These are phyloP conservation scores for Galeopterus variegatus DNA, from an alignment of 2,113 vertebrate species.

Conservation along the genomic window DNA sequence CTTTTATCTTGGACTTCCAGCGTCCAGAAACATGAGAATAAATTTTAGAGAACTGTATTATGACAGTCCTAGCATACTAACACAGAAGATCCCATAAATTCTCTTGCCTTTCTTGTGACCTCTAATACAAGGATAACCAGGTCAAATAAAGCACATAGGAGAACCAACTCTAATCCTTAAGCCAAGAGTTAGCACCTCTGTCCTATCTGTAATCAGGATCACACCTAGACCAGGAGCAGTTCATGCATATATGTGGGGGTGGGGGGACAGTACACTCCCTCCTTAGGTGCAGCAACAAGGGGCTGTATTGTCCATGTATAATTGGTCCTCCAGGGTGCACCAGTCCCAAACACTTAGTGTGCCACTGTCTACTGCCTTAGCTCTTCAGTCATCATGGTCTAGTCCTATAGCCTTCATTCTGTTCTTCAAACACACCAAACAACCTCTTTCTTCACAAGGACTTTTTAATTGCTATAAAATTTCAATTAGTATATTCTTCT, in stretches of 20 bases:
- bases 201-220: not conserved
- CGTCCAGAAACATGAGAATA: too few relatives aligned
- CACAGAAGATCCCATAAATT: too few relatives aligned
- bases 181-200: not conserved
- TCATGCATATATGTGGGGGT: not conserved
- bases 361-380: too few relatives aligned
- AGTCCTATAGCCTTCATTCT: not conserved
- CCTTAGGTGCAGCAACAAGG: not conserved
- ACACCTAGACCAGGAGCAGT: not conserved
- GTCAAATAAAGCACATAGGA: not conserved
- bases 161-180: not conserved
- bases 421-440: not conserved
- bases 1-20: too few relatives aligned
- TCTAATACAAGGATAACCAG: too few relatives aligned
- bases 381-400: not conserved
- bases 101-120: too few relatives aligned
- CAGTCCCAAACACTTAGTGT: too few relatives aligned
- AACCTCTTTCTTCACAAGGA: not conserved
- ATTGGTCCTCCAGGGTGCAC: not conserved
- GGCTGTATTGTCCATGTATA: not conserved
- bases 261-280: rapidly evolving
- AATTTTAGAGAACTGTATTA: too few relatives aligned
- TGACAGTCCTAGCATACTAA: too few relatives aligned
- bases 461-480: not conserved
- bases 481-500: not conserved